A percentile compares a stretch with the other conserved stretches of the same genome.
phyloP scores from a whole-genome alignment of 1,140 invertebrate species.

The Galleria mellonella region DNA sequence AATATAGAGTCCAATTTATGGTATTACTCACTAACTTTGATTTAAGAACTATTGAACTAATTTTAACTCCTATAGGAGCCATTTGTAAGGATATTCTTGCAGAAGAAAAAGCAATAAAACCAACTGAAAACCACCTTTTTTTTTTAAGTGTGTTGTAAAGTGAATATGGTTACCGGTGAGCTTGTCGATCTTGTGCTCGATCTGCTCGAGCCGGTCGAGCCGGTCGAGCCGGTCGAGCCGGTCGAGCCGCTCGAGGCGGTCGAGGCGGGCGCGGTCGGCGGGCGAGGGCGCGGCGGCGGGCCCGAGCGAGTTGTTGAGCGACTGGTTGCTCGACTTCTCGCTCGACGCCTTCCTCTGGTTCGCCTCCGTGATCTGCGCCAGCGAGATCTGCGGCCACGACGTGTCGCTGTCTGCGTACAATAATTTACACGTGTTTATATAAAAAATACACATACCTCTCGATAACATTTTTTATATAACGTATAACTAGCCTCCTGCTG shows the following conservation, averaged over 20 bases:
- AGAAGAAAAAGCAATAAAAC: too few species aligned
- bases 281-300: background rate
- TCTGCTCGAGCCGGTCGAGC: constrained; percentile 30
- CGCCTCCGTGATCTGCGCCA: constrained; percentile 62
- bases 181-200: constrained; percentile 10
- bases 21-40: too few species aligned
- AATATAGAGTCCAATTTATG: too few species aligned
- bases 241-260: constrained; percentile 33
- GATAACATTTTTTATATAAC: too few species aligned
- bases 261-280: constrained; percentile 16
- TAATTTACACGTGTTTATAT: background rate
- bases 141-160: too few species aligned
- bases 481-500: too few species aligned
- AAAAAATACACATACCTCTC: too few species aligned
- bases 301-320: constrained; percentile 24
- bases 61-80: too few species aligned
- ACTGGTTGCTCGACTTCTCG: constrained; percentile 51
- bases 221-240: constrained; percentile 14
- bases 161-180: background rate
- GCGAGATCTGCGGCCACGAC: constrained; percentile 64
- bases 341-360: constrained; percentile 62
- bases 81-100: too few species aligned
- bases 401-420: constrained; percentile 46
- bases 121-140: too few species aligned
- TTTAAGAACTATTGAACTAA: too few species aligned